Conservation (phyloP, 2,888 invertebrate species). For the Lamproptera curius region DNA sequence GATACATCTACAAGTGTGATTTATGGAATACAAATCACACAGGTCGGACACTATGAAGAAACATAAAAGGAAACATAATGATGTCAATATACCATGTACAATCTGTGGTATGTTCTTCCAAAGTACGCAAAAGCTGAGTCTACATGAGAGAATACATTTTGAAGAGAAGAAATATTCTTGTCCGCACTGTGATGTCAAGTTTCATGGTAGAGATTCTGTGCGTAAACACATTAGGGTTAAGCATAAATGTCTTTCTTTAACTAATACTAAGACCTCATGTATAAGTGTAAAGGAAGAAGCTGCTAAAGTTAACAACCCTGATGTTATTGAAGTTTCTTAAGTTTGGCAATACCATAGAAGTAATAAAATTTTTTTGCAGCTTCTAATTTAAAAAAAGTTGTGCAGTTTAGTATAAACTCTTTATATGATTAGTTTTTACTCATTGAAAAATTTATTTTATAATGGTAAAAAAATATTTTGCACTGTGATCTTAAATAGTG, state of each 20-base stretch:
- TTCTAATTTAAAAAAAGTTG: too few relatives aligned
- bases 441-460: too few relatives aligned
- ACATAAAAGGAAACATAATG: conserved; percentile 47
- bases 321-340: conserved; percentile 5
- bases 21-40: conserved; percentile 44
- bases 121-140: conserved; percentile 37
- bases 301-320: background rate
- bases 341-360: too few relatives aligned
- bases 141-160: conserved; percentile 49
- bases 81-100: conserved; percentile 43
- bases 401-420: too few relatives aligned
- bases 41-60: conserved; percentile 33
- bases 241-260: conserved; percentile 23
- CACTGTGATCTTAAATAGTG: too few relatives aligned
- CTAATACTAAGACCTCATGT: background rate
- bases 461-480: too few relatives aligned
- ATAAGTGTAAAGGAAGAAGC: conserved; percentile 7
- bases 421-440: too few relatives aligned
- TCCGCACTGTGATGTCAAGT: conserved; percentile 45
- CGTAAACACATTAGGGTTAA: conserved; percentile 33
- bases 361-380: too few relatives aligned
- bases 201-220: conserved; percentile 37
- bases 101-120: conserved; percentile 53
- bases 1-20: conserved; percentile 42
- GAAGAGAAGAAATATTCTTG: conserved; percentile 47